Conservation (phyloP, 1,140 invertebrate genomes). For the Drosophila aff. region DNA sequence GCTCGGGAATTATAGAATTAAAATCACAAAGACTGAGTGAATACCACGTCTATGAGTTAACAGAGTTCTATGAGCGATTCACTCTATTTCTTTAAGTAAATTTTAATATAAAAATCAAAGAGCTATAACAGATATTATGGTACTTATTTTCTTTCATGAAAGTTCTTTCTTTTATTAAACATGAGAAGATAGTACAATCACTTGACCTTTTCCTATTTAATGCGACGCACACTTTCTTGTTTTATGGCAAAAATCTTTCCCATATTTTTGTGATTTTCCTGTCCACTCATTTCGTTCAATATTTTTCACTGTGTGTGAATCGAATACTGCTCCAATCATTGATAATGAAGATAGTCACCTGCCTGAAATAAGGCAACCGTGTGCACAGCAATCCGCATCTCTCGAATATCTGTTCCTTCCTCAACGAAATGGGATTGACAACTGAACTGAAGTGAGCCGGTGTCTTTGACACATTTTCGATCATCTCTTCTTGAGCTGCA, state of each 20-base stretch:
- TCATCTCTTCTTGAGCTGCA: conserved; percentile 13
- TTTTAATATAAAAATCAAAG: not conserved
- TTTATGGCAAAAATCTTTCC: not conserved
- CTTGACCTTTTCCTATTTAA: not conserved
- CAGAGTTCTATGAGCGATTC: no score
- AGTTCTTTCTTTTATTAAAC: not conserved
- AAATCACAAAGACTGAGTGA: not conserved
- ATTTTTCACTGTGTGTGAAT: conserved; percentile 6
- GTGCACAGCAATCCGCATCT: conserved; percentile 21
- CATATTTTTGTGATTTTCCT: not conserved
- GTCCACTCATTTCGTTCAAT: not conserved
- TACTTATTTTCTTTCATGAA: not conserved
- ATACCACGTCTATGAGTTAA: no score
- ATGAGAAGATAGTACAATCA: not conserved
- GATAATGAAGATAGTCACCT: conserved; percentile 68
- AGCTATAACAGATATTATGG: not conserved
- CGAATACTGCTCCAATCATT: conserved; percentile 30
- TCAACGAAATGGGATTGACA: conserved; percentile 25
- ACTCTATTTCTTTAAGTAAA: no score
- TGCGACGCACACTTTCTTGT: not conserved
- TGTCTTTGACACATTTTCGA: conserved; percentile 22
- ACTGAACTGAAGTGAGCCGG: conserved; percentile 39
- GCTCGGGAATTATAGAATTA: not conserved
- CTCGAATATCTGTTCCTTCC: conserved; percentile 10
- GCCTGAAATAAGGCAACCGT: conserved; percentile 58